Conservation (phyloP, 2,113 vertebrate genomes). For the Scopus umbretta region DNA sequence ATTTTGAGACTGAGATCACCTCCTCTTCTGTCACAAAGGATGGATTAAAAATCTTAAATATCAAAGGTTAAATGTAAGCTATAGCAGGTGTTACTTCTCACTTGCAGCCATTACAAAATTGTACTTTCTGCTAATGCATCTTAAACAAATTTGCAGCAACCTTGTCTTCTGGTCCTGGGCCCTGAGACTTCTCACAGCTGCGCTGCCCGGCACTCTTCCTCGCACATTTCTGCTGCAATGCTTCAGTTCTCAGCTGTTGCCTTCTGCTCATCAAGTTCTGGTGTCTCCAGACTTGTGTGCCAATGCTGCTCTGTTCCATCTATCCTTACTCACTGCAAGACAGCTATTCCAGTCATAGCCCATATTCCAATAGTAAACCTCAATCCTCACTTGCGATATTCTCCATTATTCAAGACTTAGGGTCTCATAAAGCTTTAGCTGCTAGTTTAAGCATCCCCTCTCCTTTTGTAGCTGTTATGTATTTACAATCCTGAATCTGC, state of each 20-base stretch:
- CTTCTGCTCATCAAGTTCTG: background rate
- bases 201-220: background rate
- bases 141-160: background rate
- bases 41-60: background rate
- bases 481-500: background rate
- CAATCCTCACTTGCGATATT: background rate
- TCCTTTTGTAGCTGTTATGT: background rate
- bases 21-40: background rate
- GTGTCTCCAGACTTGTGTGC: background rate
- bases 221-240: rapidly evolving
- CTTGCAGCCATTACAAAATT: background rate
- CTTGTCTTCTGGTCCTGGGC: background rate
- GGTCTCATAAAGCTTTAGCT: background rate
- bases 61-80: background rate
- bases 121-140: background rate
- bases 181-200: background rate
- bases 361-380: background rate
- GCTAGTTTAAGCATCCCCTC: background rate
- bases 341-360: background rate
- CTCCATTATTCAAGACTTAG: background rate
- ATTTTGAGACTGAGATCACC: background rate
- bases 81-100: background rate
- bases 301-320: background rate
- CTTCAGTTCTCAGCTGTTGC: background rate
- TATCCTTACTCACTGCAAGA: background rate